Conservation (phyloP, 2,888 invertebrate genomes). For the Lepidochitona cinerea region DNA sequence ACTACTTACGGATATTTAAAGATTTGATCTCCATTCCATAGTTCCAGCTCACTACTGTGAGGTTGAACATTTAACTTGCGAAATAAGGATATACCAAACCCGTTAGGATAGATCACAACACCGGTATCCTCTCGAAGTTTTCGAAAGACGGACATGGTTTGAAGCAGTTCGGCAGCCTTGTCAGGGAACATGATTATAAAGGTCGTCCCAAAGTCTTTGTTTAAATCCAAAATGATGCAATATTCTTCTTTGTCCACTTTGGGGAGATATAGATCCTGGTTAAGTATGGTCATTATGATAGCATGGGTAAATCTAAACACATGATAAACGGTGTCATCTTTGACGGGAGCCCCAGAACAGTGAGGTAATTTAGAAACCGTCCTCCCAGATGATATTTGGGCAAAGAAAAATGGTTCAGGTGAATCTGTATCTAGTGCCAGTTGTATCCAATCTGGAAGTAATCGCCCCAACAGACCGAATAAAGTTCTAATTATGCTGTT, state of each 20-base stretch:
- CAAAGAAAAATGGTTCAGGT: neutral
- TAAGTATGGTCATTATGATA: neutral
- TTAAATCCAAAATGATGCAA: neutral
- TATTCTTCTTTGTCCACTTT: neutral
- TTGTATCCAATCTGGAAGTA: neutral
- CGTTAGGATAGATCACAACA: neutral
- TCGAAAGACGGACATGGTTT: neutral
- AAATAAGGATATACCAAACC: neutral
- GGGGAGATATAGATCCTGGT: neutral
- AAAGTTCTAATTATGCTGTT: neutral
- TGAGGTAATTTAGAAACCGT: neutral
- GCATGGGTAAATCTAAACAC: neutral
- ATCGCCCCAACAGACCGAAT: neutral
- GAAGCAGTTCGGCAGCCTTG: neutral
- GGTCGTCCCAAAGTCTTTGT: neutral
- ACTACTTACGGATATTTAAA: slow-evolving; percentile 1
- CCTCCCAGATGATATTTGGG: neutral
- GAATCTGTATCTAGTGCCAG: neutral
- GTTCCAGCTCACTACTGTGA: neutral
- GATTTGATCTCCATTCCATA: slow-evolving; percentile 4
- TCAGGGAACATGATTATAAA: slow-evolving; percentile 1
- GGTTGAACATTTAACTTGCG: neutral
- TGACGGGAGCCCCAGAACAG: neutral
- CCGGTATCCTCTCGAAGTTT: neutral
- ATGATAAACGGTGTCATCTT: neutral